A percentile compares a stretch with the other conserved stretches of the same genome.
Evolutionary conservation across 2,113 vertebrate species (phyloP).

Genomic region (Oryzias celebensis): DNA sequence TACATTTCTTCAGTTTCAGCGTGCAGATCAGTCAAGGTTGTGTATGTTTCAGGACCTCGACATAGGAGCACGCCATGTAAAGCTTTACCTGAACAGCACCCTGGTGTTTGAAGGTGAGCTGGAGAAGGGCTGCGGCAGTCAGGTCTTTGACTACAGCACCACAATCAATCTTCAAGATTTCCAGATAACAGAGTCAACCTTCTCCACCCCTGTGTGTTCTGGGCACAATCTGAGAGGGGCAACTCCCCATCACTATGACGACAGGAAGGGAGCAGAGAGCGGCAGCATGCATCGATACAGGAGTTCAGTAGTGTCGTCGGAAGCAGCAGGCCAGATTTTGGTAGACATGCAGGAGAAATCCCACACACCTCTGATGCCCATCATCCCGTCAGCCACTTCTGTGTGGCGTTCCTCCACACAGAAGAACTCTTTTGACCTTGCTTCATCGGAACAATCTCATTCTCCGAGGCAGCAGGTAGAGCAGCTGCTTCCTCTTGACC

Average conservation of each 20-base stretch:
- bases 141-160: conserved; percentile 78
- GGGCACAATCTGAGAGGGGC: conserved; percentile 63
- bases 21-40: conserved; percentile 1
- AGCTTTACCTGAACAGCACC: conserved; percentile 86
- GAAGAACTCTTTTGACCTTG: conserved; percentile 40
- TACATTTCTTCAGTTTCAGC: conserved; percentile 1
- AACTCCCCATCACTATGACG: conserved; percentile 59
- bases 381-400: conserved; percentile 25
- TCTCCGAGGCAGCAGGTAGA: conserved; percentile 72
- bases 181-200: conserved; percentile 58
- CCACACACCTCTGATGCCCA: conserved; percentile 20
- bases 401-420: conserved; percentile 36
- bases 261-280: conserved; percentile 27
- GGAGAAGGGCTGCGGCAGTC: conserved; percentile 82
- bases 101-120: conserved; percentile 87
- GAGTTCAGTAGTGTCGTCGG: conserved; percentile 15
- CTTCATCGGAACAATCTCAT: conserved; percentile 61
- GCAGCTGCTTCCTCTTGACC: conserved; percentile 62
- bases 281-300: conserved; percentile 33
- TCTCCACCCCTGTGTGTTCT: conserved; percentile 68
- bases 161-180: conserved; percentile 75
- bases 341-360: conserved; percentile 65
- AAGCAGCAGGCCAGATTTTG: conserved; percentile 33
- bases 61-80: conserved; percentile 84
- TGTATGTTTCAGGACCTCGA: conserved; percentile 81